phyloP scores from a whole-genome alignment of 2,113 vertebrate genomes.

The Zapus hudsonius region DNA sequence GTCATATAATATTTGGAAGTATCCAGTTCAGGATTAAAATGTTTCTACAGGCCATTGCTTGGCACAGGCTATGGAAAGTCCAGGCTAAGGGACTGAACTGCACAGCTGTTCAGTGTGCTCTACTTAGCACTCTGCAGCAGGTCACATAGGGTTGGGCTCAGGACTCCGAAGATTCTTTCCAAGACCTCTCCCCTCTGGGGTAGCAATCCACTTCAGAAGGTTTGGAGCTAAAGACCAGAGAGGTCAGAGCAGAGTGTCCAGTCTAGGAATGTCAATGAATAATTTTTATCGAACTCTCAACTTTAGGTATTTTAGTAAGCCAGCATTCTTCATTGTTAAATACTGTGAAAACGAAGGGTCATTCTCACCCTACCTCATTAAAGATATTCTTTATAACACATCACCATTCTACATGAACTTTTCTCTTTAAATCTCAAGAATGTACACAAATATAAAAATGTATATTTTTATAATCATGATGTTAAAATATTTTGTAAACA shows the following conservation, averaged over 20 bases:
- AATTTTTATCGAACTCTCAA: slow-evolving; percentile 22
- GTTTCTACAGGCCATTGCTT: slow-evolving; percentile 23
- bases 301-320: neutral
- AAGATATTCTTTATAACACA: neutral
- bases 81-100: neutral
- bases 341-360: neutral
- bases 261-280: slow-evolving; percentile 5
- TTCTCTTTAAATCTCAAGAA: slow-evolving; percentile 44
- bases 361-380: neutral
- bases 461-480: slow-evolving; percentile 23
- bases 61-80: slow-evolving; percentile 56
- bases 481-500: slow-evolving; percentile 24
- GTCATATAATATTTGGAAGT: slow-evolving; percentile 54
- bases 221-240: slow-evolving; percentile 21
- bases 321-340: slow-evolving; percentile 34
- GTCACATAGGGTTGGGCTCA: neutral
- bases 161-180: slow-evolving; percentile 31
- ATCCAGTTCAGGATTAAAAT: slow-evolving; percentile 48
- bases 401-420: neutral
- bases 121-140: slow-evolving; percentile 37
- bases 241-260: neutral
- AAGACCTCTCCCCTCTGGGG: neutral
- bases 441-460: neutral
- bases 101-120: slow-evolving; percentile 44
- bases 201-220: neutral